Conservation (phyloP, 2,113 vertebrate species). For the Sturnira hondurensis region DNA sequence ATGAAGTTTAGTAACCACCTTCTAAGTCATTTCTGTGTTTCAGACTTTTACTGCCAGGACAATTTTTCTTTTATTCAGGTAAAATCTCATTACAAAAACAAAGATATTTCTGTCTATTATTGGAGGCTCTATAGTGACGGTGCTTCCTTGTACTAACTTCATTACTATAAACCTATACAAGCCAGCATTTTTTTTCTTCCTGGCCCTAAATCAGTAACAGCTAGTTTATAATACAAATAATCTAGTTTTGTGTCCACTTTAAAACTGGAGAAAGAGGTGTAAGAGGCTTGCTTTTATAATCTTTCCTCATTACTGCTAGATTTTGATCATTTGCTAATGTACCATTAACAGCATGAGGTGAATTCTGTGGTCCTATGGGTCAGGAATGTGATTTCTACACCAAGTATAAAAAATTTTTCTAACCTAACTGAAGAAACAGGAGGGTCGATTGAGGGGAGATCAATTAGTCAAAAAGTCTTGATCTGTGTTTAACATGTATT, state of each 20-base stretch:
- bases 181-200: neutral
- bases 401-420: neutral
- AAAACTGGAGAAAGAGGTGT: neutral
- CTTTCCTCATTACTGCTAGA: slow-evolving; percentile 1
- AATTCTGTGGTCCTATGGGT: neutral
- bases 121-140: neutral
- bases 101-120: neutral
- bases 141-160: slow-evolving; percentile 11
- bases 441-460: neutral
- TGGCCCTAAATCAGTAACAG: neutral
- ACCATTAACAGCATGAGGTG: neutral
- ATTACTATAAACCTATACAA: slow-evolving; percentile 22
- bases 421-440: neutral
- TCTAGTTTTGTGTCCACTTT: neutral
- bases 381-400: slow-evolving; percentile 9
- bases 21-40: slow-evolving; percentile 53
- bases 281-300: neutral
- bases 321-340: slow-evolving; percentile 13
- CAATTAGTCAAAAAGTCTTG: slow-evolving; percentile 22
- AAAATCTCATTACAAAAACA: slow-evolving; percentile 48
- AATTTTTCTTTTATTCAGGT: slow-evolving; percentile 43
- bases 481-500: neutral
- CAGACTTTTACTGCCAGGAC: slow-evolving; percentile 2
- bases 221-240: slow-evolving; percentile 29
- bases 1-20: slow-evolving; percentile 39